Evolutionary conservation across 2,113 vertebrate genomes (phyloP), one percentile per base, ranked within the genome.

Genomic region (Malurus alboscapulatus): DNA sequence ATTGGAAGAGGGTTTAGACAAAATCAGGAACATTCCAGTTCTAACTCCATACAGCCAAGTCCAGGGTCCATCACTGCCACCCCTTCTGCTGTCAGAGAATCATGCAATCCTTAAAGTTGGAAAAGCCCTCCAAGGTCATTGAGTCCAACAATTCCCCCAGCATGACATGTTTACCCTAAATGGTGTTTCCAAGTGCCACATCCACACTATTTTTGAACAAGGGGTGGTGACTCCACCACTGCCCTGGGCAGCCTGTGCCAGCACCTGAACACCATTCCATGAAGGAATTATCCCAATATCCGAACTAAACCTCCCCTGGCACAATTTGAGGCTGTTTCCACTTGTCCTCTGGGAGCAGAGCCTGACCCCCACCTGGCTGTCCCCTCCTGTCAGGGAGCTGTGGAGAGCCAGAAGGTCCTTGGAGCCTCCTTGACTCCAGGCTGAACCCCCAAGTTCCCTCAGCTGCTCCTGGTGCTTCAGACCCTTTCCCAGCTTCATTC

Each of bases 301-400:
- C 42, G 22, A 18, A 7, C 30, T 57, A 14, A 42, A 26, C 30
- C 26, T 72, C 6, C 14, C 42, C 34, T 34, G 20, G 34, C 34
- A 5, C 34, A 72, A 14, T 21, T 9, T 50, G 50, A 50, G 44
- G 34, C 66, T 1, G 1, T 65, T 36, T 10, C 30, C 58, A 34
- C 9, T n/a, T 55, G 25, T 17, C 57, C 30, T 30, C 58, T 50
- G 50, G 9, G 19, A 50, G 42, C 30, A 65, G 32, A 72, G 17
- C 14, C 20, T 1, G 3, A 69, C 5, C 14, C 21, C 3, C 4
- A 17, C 6, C 13, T 1, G 0, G 29, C 34, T 48, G 38, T 7
- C 9, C 20, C 17, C 34, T 72, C 42, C 58, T 65, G 51, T 3
- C 58, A 80, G 51, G 25, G 58, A 51, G 14, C 5, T 65, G 51